Evolutionary conservation across 1,140 invertebrate genomes (phyloP).

Genomic region (Bombus polaris): DNA sequence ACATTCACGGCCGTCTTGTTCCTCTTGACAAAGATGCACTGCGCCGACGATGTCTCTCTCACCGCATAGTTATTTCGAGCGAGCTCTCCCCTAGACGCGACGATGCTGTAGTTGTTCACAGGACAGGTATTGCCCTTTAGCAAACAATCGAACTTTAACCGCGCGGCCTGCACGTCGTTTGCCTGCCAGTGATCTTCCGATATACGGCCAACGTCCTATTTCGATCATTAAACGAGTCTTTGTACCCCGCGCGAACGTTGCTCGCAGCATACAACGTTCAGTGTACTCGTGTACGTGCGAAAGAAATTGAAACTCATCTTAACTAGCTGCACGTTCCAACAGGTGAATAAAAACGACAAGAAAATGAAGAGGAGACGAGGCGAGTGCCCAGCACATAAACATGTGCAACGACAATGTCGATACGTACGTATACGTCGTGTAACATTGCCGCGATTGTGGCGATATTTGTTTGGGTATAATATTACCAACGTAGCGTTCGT

Average conservation of each 20-base stretch:
- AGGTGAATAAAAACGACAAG: no score
- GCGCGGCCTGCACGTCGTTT: conserved; percentile 38
- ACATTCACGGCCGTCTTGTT: conserved; percentile 52
- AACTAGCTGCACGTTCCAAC: no score
- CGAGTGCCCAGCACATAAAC: no score
- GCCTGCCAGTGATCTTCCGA: conserved; percentile 64
- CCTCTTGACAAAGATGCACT: conserved; percentile 48
- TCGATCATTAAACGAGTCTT: neutral
- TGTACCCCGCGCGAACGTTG: neutral
- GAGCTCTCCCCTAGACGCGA: conserved; percentile 75
- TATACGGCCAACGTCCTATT: conserved; percentile 69
- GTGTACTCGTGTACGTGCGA: no score
- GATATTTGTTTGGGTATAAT: no score
- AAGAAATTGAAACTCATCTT: no score
- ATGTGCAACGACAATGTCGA: no score
- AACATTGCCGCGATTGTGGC: no score
- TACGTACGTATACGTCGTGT: no score
- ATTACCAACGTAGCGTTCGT: no score
- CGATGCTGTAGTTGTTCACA: conserved; percentile 72
- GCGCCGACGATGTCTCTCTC: conserved; percentile 65
- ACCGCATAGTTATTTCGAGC: conserved; percentile 72
- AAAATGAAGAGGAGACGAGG: no score
- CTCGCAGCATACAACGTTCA: neutral
- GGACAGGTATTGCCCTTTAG: conserved; percentile 42
- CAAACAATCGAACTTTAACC: conserved; percentile 35